These are phyloP conservation scores for Chauna torquata DNA, from an alignment of 2,113 vertebrate species.

Conservation along the genomic window DNA sequence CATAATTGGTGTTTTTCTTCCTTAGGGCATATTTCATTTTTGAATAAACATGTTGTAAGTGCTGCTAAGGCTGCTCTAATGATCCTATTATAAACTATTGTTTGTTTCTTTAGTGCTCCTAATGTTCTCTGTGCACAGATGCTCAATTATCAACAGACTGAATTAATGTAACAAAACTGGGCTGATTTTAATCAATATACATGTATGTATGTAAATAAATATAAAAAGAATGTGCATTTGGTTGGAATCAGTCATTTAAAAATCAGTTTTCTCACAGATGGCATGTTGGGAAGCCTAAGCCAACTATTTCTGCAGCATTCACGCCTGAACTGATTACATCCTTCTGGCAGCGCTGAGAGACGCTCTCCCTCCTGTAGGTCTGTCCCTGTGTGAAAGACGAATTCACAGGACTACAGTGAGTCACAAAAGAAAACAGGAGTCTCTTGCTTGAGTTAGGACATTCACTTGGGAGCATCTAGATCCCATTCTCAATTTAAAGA, in stretches of 20 bases:
- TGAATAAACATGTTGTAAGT: constrained; percentile 50
- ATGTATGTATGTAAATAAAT: background rate
- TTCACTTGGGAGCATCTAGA: background rate
- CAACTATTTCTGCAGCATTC: background rate
- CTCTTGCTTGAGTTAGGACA: background rate
- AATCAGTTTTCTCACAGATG: background rate
- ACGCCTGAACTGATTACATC: background rate
- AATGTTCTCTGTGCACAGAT: constrained; percentile 17
- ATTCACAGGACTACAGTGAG: background rate
- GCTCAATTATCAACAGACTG: constrained; percentile 27
- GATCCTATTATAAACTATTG: constrained; percentile 37
- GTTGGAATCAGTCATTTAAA: background rate
- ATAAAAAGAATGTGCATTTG: background rate
- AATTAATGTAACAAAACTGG: background rate
- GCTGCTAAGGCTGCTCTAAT: constrained; percentile 37
- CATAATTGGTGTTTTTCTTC: background rate
- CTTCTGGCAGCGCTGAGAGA: background rate
- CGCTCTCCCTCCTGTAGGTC: background rate
- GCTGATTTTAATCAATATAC: constrained; percentile 31
- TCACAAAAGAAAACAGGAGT: background rate
- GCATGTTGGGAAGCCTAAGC: background rate
- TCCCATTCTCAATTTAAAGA: background rate
- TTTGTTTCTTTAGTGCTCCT: constrained; percentile 29
- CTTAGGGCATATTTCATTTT: constrained; percentile 38
- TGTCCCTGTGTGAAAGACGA: background rate